phyloP scores from a whole-genome alignment of 2,888 invertebrate genomes.

The Creontiades dilutus region DNA sequence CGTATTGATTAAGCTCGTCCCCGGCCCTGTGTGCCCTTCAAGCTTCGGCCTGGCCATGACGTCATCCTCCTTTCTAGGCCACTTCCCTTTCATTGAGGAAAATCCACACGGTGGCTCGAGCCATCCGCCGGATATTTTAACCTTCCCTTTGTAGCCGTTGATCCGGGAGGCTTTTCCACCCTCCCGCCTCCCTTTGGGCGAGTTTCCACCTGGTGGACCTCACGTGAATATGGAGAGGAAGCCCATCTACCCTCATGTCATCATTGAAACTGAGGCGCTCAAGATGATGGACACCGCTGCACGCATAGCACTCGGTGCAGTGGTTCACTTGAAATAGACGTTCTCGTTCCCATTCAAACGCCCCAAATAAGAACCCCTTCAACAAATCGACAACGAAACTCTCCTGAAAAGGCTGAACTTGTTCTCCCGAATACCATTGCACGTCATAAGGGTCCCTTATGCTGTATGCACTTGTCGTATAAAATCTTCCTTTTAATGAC shows the following conservation, averaged over 20 bases:
- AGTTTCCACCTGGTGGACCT: conserved; percentile 34
- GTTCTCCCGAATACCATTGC: too few relatives aligned
- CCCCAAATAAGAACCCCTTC: too few relatives aligned
- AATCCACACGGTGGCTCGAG: neutral
- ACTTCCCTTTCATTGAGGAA: conserved; percentile 68
- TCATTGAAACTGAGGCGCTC: neutral
- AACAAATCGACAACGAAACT: too few relatives aligned
- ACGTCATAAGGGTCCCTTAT: too few relatives aligned
- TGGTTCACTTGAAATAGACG: too few relatives aligned
- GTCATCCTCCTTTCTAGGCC: conserved; percentile 64
- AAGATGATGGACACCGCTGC: too few relatives aligned
- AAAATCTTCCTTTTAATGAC: too few relatives aligned
- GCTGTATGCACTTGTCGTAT: too few relatives aligned
- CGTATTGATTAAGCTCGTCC: conserved; percentile 20
- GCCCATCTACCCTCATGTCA: neutral
- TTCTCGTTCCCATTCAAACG: too few relatives aligned
- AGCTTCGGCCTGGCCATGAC: conserved; percentile 37
- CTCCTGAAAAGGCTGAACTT: too few relatives aligned
- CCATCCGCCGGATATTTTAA: conserved; percentile 17
- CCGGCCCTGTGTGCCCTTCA: conserved; percentile 25
- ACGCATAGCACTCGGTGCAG: too few relatives aligned
- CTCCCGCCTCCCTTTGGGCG: neutral
- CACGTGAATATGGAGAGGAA: conserved; percentile 12
- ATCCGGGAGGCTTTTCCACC: conserved; percentile 34
- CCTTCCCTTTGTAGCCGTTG: conserved; percentile 46